A percentile compares a stretch with the other conserved stretches of the same genome.
Evolutionary conservation across 1,140 invertebrate species (phyloP).

Genomic region (Homarus americanus): DNA sequence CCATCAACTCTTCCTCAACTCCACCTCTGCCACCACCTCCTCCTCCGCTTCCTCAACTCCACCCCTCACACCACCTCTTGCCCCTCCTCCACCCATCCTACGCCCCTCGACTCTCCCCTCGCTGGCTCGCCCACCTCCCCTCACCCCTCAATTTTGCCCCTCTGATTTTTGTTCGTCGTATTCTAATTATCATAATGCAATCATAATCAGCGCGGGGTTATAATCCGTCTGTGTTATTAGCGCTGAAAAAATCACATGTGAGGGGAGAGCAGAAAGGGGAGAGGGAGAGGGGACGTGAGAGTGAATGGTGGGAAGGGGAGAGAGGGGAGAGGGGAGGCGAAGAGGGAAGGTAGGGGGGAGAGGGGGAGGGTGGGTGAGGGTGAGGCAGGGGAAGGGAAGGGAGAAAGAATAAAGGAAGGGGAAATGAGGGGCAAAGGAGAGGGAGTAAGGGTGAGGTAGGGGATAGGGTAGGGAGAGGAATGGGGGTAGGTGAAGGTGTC

Average conservation of each 20-base stretch:
- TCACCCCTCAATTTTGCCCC: conserved; percentile 61
- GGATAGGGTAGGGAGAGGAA: too few species aligned
- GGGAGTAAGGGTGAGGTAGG: too few species aligned
- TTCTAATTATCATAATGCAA: conserved; percentile 71
- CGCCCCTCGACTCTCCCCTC: conserved; percentile 14
- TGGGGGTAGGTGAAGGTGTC: too few species aligned
- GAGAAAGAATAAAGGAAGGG: too few species aligned
- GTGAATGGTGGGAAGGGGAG: conserved; percentile 2
- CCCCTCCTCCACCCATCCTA: not conserved
- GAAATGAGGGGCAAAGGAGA: too few species aligned
- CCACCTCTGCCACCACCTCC: not conserved
- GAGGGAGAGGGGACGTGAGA: not conserved
- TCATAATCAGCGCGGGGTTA: conserved; percentile 65
- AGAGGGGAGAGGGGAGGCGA: not conserved
- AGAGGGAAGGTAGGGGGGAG: not conserved
- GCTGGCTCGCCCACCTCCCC: conserved; percentile 11
- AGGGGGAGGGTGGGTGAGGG: not conserved
- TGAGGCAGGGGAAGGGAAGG: too few species aligned
- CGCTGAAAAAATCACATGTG: conserved; percentile 26
- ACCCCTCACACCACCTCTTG: not conserved
- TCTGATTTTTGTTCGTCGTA: conserved; percentile 55
- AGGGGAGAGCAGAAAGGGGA: conserved; percentile 28
- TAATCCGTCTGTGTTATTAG: conserved; percentile 68
- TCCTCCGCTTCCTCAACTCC: not conserved
- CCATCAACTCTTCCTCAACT: too few species aligned